These are phyloP conservation scores for Hirudo medicinalis DNA, from an alignment of 1,140 invertebrate genomes.

Conservation along the genomic window DNA sequence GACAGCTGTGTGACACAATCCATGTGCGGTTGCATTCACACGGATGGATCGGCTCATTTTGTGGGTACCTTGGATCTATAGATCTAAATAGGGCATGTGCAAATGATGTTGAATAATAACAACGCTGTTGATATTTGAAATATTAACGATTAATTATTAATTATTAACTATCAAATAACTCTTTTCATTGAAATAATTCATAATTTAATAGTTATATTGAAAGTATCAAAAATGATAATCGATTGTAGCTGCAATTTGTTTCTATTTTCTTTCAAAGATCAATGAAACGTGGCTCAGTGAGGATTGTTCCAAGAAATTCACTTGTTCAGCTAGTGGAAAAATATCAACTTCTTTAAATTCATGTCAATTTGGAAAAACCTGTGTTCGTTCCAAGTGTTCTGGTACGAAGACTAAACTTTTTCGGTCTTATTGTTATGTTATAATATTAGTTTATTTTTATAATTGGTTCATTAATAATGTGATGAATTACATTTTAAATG, in stretches of 20 bases:
- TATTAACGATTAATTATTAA: too few species aligned
- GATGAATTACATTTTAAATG: too few species aligned
- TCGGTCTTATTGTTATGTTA: not conserved
- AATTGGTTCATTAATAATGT: too few species aligned
- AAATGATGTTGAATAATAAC: too few species aligned
- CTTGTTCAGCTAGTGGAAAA: not conserved
- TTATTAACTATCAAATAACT: too few species aligned
- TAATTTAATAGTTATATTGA: too few species aligned
- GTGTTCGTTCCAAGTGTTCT: not conserved
- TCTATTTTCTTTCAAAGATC: not conserved
- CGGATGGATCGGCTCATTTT: not conserved
- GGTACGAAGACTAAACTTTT: not conserved
- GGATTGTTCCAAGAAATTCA: conserved; percentile 1
- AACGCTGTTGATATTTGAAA: too few species aligned
- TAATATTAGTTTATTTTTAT: too few species aligned
- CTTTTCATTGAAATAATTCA: too few species aligned
- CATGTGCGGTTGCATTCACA: not conserved
- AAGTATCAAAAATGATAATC: not conserved
- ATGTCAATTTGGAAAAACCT: not conserved
- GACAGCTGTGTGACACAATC: not conserved
- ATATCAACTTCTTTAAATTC: not conserved
- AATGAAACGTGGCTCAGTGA: not conserved
- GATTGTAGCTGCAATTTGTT: not conserved
- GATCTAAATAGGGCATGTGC: not conserved
- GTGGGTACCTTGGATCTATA: not conserved